phyloP scores from a whole-genome alignment of 2,797 vertebrate species.

The Cossypha caffra region DNA sequence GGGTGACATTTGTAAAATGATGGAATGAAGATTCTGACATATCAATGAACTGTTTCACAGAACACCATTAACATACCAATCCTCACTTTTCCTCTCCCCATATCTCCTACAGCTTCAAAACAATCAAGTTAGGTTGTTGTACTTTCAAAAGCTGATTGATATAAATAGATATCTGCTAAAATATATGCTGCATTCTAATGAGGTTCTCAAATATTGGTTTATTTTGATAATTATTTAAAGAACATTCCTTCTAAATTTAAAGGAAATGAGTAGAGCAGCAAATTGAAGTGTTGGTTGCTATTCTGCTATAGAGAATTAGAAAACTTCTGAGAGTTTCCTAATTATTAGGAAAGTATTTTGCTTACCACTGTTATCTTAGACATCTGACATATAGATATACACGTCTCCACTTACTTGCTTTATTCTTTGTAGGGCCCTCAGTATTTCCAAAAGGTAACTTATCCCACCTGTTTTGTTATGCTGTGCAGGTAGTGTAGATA shows the following conservation, averaged over 20 bases:
- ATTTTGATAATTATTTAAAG: background rate
- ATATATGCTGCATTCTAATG: background rate
- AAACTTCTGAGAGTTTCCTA: background rate
- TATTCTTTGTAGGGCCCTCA: background rate
- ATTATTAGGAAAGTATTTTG: background rate
- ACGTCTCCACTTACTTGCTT: background rate
- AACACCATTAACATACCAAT: background rate
- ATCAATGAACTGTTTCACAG: background rate
- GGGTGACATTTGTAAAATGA: background rate
- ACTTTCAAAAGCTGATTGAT: background rate
- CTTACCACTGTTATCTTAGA: background rate
- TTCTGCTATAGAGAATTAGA: fast-evolving
- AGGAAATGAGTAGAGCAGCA: background rate
- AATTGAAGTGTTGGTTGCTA: background rate
- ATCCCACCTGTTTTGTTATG: background rate
- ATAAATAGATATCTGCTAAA: background rate
- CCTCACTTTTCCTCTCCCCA: background rate
- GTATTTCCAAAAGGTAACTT: background rate
- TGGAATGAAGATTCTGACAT: background rate
- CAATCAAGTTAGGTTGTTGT: background rate
- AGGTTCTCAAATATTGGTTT: background rate
- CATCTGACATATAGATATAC: background rate
- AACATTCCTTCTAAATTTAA: background rate
- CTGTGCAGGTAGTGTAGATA: background rate
- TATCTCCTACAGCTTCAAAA: background rate